Evolutionary conservation across 1,140 invertebrate species (phyloP), one percentile per base, ranked within the genome.

Genomic region (Drosophila bifasciata): DNA sequence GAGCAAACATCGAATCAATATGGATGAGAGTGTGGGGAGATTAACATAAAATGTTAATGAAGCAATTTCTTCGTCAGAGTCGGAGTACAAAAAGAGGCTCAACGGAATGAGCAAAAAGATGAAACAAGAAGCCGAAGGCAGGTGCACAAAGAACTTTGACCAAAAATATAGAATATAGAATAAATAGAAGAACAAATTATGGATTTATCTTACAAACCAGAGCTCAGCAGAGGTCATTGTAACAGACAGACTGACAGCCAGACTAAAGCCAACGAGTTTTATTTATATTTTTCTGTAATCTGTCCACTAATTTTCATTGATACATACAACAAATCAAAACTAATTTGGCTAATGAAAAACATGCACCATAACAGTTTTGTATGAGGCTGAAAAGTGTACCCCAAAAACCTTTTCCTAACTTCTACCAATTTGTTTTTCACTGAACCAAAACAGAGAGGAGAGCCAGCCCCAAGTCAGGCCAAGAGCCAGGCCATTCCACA

Each of bases 11-110:
- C 50, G 58, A 59, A 50, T 50, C 64, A 48, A 68, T 53, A 59
- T 50, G 9, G 60, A 58, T 68, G 49, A 36, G 11, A 25, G n/a
- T n/a, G n/a, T n/a, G 43, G 11, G 7, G 3, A 57, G 46, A 81
- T 81, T 81, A 59, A 57, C 77, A 81, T 81, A 81, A 81, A 76
- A 57, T 80, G 73, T 81, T 80, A 81, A 81, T 81, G 78, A 80
- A 76, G 68, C 15, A 81, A 76, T 81, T 81, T 81, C 62, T 81
- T 81, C 62, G 67, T 72, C 36, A 64, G 56, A 45, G 32, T 70
- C 16, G 28, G 21, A 21, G 16, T 40, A 46, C 45, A 80, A 68
- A 53, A 52, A 63, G 57, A 76, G 55, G 58, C 70, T 11, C 9
- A 28, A 63, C 41, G 28, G 62, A 72, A 67, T 28, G 68, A 76